Percentiles rank a stretch among this genome's conserved stretches.
Evolutionary conservation across 2,113 vertebrate genomes (phyloP).

Genomic region (Suricata suricatta): DNA sequence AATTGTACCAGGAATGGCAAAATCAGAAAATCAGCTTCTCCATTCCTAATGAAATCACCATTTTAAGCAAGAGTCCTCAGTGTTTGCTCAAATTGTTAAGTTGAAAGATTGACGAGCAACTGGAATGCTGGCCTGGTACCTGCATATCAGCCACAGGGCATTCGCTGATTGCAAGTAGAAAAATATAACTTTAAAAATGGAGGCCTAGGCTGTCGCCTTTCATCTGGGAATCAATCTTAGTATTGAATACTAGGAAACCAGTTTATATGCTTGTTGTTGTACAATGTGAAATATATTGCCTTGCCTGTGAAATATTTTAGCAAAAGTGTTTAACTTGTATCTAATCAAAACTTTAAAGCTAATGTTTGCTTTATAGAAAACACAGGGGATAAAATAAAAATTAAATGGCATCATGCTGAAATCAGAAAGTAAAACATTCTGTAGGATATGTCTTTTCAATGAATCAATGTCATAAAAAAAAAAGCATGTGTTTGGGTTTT

Average conservation of each 20-base stretch:
- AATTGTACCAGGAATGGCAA: not conserved
- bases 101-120: not conserved
- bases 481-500: not conserved
- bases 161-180: not conserved
- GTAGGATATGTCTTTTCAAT: not conserved
- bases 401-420: not conserved
- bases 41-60: not conserved
- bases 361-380: not conserved
- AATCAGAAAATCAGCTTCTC: not conserved
- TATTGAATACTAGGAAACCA: not conserved
- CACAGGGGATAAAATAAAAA: not conserved
- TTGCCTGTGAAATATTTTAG: not conserved
- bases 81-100: not conserved
- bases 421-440: not conserved
- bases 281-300: not conserved
- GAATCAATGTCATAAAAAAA: not conserved
- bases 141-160: not conserved
- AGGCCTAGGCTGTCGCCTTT: not conserved
- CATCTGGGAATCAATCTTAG: not conserved
- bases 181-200: not conserved
- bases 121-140: not conserved
- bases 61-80: not conserved
- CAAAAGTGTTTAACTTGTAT: not conserved
- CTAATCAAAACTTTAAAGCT: not conserved
- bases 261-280: fast-evolving